Percentiles rank a stretch among this genome's conserved stretches.
Evolutionary conservation across 1,140 invertebrate genomes (phyloP).

Genomic region (Pantala flavescens): DNA sequence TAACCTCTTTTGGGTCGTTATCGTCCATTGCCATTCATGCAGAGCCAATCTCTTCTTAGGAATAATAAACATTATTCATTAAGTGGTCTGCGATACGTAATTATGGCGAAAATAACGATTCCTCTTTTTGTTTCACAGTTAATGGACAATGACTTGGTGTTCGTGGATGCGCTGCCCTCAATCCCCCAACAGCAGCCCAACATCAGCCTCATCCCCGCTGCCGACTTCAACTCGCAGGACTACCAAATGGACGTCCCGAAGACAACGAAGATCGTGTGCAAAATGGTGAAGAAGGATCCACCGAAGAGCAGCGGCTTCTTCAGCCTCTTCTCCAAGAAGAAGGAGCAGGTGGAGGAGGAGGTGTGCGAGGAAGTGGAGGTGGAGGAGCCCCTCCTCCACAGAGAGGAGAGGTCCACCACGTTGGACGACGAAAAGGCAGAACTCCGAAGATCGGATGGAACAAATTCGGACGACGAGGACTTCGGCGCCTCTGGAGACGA

Average conservation of each 20-base stretch:
- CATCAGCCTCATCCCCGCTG: neutral
- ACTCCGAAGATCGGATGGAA: neutral
- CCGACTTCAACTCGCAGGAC: neutral
- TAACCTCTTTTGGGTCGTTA: too few relatives aligned
- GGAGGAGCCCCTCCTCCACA: neutral
- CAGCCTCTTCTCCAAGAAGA: neutral
- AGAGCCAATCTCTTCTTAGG: too few relatives aligned
- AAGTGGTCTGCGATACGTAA: too few relatives aligned
- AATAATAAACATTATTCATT: too few relatives aligned
- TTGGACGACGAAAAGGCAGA: constrained; percentile 12
- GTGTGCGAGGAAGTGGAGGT: neutral
- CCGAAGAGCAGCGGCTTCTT: neutral
- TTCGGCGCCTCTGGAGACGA: constrained; percentile 15
- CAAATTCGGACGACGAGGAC: neutral
- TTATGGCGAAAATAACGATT: too few relatives aligned
- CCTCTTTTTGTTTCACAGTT: neutral
- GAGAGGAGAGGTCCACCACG: constrained; percentile 12
- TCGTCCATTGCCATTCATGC: too few relatives aligned
- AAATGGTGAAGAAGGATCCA: neutral
- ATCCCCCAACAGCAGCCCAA: neutral
- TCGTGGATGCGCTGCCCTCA: neutral
- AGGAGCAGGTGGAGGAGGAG: neutral
- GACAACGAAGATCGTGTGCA: neutral
- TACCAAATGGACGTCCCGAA: neutral
- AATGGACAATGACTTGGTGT: neutral